phyloP scores from a whole-genome alignment of 2,797 vertebrate genomes.

The Botia almorhae region DNA sequence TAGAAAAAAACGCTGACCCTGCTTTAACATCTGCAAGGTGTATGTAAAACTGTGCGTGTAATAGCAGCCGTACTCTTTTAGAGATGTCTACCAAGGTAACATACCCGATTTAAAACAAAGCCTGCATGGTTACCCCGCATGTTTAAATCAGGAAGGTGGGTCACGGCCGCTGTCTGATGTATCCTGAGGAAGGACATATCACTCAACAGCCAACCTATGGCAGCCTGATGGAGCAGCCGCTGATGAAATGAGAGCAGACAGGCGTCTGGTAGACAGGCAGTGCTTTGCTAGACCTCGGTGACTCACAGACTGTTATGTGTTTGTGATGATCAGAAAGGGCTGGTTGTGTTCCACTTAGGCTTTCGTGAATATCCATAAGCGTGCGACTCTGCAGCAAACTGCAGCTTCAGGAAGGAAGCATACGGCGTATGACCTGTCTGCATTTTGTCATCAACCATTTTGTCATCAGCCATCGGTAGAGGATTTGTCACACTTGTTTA shows the following conservation, averaged over 20 bases:
- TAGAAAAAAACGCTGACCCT: too few relatives aligned
- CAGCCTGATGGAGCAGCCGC: conserved; percentile 48
- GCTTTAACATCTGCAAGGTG: too few relatives aligned
- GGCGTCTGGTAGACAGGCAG: conserved; percentile 9
- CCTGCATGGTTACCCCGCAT: background rate
- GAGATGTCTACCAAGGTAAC: background rate
- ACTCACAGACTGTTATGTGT: conserved; percentile 8
- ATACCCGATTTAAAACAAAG: conserved; percentile 6
- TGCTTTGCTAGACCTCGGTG: conserved; percentile 70
- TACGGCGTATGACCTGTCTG: conserved; percentile 41
- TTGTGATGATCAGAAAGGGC: background rate
- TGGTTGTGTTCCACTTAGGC: background rate
- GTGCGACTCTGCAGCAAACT: conserved; percentile 9
- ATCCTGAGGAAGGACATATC: conserved; percentile 68
- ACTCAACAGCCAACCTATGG: conserved; percentile 56
- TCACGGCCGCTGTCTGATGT: background rate
- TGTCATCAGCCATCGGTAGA: conserved; percentile 41
- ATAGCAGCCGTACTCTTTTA: background rate
- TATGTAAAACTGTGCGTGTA: background rate
- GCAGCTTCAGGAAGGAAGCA: conserved; percentile 16
- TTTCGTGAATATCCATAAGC: conserved; percentile 6
- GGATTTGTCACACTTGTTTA: conserved; percentile 33
- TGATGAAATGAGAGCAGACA: conserved; percentile 20
- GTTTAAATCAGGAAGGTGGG: background rate
- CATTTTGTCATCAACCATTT: conserved; percentile 22